Conservation (phyloP, 2,797 vertebrate genomes). For the Poecile montanus region DNA sequence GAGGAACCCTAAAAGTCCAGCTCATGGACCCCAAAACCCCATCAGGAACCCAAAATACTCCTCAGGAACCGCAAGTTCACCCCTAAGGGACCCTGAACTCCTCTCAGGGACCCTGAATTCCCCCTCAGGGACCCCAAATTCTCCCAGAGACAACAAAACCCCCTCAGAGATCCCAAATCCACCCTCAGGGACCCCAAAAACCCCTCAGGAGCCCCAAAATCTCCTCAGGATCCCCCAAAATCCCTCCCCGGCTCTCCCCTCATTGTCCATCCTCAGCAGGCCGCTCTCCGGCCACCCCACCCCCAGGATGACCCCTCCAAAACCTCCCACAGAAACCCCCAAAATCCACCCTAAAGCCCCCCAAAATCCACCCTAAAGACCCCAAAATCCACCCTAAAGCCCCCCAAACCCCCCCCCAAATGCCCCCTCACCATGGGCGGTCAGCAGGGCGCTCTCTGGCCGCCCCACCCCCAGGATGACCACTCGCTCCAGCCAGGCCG, state of each 20-base stretch:
- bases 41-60: background rate
- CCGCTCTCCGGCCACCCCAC: fast-evolving
- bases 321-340: background rate
- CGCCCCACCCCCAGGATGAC: background rate
- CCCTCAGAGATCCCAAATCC: no score
- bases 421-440: background rate
- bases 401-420: no score
- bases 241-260: no score
- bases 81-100: background rate
- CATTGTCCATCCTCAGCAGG: background rate
- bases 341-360: background rate
- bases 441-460: background rate
- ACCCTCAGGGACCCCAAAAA: no score
- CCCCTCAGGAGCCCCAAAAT: background rate
- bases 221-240: background rate
- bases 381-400: no score
- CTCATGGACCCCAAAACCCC: background rate
- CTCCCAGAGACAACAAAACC: background rate
- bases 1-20: background rate
- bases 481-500: background rate
- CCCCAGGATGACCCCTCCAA: no score
- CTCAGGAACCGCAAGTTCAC: background rate
- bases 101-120: no score
- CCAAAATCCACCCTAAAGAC: background rate
- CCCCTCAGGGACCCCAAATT: background rate